phyloP scores from a whole-genome alignment of 2,888 invertebrate species.

The Netelia melanura region DNA sequence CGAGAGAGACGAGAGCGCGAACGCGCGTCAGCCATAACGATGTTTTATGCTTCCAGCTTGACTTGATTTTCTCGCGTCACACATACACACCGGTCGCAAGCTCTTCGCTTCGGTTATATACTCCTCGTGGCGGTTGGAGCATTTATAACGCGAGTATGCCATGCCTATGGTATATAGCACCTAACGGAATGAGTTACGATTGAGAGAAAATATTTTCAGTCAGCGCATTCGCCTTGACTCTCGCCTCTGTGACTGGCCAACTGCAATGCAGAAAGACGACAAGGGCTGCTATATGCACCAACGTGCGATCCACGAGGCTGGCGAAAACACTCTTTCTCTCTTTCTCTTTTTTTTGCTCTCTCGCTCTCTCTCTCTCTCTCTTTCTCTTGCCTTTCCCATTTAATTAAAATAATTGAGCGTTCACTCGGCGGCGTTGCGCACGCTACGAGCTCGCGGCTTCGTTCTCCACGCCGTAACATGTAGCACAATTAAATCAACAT shows the following conservation, averaged over 20 bases:
- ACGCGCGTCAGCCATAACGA: conserved; percentile 60
- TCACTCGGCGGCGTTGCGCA: conserved; percentile 4
- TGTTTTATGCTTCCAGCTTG: conserved; percentile 63
- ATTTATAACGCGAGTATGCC: conserved; percentile 51
- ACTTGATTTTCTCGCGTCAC: conserved; percentile 67
- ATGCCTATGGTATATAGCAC: conserved; percentile 31
- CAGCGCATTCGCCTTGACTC: conserved; percentile 35
- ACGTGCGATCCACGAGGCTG: background rate
- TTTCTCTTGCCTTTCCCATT: conserved; percentile 43
- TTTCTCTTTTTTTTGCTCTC: background rate
- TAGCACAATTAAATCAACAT: conserved; percentile 50
- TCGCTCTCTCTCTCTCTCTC: background rate
- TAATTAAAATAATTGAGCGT: conserved; percentile 64
- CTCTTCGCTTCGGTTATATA: conserved; percentile 8
- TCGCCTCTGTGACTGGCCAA: background rate
- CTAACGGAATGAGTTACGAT: conserved; percentile 61
- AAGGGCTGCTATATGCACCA: background rate
- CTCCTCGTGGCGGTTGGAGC: conserved; percentile 3
- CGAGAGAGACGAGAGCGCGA: background rate
- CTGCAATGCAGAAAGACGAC: conserved; percentile 32
- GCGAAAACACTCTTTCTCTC: conserved; percentile 17
- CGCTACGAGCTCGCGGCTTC: conserved; percentile 11
- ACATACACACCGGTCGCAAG: conserved; percentile 13
- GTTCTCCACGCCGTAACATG: conserved; percentile 11
- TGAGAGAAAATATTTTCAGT: conserved; percentile 63